Base-by-base conservation (phyloP, 1,140 invertebrate genomes). In the Polypedilum vanderplanki region DNA sequence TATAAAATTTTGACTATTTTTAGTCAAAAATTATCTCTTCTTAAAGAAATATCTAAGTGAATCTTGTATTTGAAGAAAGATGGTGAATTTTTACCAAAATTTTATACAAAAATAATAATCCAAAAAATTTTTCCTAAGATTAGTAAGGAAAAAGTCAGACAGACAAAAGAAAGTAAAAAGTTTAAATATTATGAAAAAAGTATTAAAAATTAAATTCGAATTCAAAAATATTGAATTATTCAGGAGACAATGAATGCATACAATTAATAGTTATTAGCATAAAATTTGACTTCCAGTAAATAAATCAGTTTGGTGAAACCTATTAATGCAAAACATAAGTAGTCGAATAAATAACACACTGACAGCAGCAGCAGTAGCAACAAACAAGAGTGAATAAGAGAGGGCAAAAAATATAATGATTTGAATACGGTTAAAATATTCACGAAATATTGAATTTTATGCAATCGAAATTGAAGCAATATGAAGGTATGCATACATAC, bases 231-330 rank as follows among this genome's bases (percentile, higher is more conserved):
- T 57, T 57, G 46, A 33, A 33, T 33, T 4, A 57, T 57, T 15
- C n/a, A 15, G n/a, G 8, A 57, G n/a, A 57, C 46, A 57, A 57
- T 15, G 15, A 57, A n/a, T n/a, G n/a, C 15, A 57, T 57, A 15
- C 46, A 57, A 57, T 57, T 57, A 57, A 57, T 15, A 57, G 46
- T 57, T 57, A 57, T 57, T 57, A 57, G 46, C 46, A 57, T 57
- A 4, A n/a, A 57, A 57, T 18, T 70, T 70, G 65, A 70, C 18
- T 70, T 70, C 10, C 17, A 70, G 20, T 20, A n/a, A n/a, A 70
- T 70, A 70, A 70, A 70, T 70, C 65, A 70, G 18, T 70, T 57
- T 18, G 10, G 20, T 70, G 20, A 70, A 22, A 70, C 20, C 8
- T 57, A 57, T 57, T 57, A 57, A 57, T 57, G 46, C 46, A 33